Evolutionary conservation across 1,140 invertebrate genomes (phyloP), one percentile per base, ranked within the genome.

Genomic region (Bombus ignitus): DNA sequence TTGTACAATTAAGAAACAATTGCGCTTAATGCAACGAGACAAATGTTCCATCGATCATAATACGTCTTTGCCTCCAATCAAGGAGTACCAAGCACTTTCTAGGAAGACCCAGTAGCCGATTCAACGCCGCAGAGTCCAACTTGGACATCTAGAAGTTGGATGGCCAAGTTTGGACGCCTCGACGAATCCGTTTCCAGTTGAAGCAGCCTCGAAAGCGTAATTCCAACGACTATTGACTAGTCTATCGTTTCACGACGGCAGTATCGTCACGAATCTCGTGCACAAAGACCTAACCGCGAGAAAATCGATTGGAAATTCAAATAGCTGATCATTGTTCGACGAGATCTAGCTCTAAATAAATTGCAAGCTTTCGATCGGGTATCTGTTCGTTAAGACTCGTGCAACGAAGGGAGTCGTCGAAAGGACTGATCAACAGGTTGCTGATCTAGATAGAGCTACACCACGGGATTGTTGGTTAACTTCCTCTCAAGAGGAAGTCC

Each of bases 171-270:
- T 72, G 83, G 83, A 42, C 39, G 53, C 22, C 65, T 12, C 83
- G 18, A 44, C 62, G 47, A 53, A 53, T 53, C 47, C 44, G 62
- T 57, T 70, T 66, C 62, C 9, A 39, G 47, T 13, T 44, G 44
- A 75, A 22, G 15, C 42, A 59, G 35, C 39, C 57, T 66, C 66
- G 73, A 75, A 37, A 77, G 37, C 74, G 79, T 53, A 59, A 82
- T 68, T 57, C 72, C 94, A 95, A 99, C 74, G 96, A 98, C 94
- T 99, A 99, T 83, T 42, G 32, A 73, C 81, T 57, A 83, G 72
- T 53, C 57, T 39, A 13, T 57, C 65, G 76, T 72, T 47, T 35
- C 72, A 9, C 44, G 53, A 37, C 71, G 6, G 65, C 59, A 10
- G 44, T 57, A 62, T 81, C 32, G 12, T n/a, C 77, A 47, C 28